Evolutionary conservation across 2,797 vertebrate genomes (phyloP).

Genomic region (Macropodus opercularis): DNA sequence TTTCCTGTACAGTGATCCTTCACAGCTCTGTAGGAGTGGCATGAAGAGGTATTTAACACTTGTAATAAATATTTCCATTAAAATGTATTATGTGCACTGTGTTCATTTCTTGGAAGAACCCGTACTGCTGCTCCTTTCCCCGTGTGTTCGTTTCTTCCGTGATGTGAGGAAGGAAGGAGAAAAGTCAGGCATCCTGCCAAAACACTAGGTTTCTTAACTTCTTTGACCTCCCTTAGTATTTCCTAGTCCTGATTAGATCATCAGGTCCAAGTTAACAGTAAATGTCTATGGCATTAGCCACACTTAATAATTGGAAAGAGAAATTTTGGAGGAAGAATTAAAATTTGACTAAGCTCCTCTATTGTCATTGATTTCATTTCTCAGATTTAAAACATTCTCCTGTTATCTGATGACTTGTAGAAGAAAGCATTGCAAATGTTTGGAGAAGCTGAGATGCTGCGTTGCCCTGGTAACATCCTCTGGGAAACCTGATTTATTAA

Average conservation of each 20-base stretch:
- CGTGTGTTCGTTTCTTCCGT: conserved; percentile 16
- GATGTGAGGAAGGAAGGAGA: conserved; percentile 46
- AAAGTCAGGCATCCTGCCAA: conserved; percentile 59
- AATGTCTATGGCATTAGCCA: no score
- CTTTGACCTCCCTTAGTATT: no score
- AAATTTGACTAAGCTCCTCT: no score
- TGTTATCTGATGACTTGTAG: no score
- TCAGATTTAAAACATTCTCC: no score
- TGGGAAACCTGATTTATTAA: conserved; percentile 7
- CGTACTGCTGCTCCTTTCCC: conserved; percentile 16
- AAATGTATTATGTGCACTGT: conserved; percentile 49
- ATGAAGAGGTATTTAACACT: conserved; percentile 74
- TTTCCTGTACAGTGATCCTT: conserved; percentile 78
- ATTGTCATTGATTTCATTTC: no score
- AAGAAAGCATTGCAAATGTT: background rate
- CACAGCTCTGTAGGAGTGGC: conserved; percentile 63
- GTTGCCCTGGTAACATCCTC: conserved; percentile 21
- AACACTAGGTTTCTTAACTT: no score
- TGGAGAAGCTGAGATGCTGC: background rate
- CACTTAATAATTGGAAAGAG: no score
- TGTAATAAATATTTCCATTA: conserved; percentile 78
- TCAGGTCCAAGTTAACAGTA: no score
- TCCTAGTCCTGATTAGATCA: no score
- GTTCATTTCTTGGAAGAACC: background rate
- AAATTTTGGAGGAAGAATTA: no score